Evolutionary conservation across 2,113 vertebrate genomes (phyloP), one percentile per base, ranked within the genome.

Genomic region (Pimephales promelas): DNA sequence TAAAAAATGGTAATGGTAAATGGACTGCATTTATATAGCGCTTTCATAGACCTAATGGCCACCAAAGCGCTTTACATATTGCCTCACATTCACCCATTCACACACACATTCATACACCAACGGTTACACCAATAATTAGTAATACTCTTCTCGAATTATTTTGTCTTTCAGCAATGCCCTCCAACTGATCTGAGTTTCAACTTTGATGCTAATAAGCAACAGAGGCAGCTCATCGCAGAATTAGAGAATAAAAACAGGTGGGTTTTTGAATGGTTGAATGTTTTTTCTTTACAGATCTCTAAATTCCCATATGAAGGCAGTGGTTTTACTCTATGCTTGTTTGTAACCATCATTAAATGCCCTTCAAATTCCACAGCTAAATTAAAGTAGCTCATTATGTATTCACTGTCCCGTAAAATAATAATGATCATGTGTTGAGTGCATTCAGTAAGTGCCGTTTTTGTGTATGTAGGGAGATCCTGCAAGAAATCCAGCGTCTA

Each of bases 191-290:
- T 96, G 92, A 91, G 92, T 16, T 98, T 98, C 90, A 97, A 93
- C 93, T 97, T 98, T 0, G 97, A 99, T 86, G 97, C 96, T 88
- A 99, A 97, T 84, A 98, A 96, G 83, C 98, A 99, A 6, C 98
- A 98, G 86, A 93, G 97, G 22, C 97, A 98, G 90, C 96, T 99
- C 91, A 99, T 99, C 18, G 96, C 97, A 1, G 98, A 99, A 92
- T 94, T 99, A 91, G 97, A 99, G 88, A 99, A 96, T 91, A 99
- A 99, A 91, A 99, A 99, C 94, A 96, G 98, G 97, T 98, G 83
- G 16, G 0, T 82, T 36, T 71, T 34, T n/a, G 36, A 34, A 13
- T 18, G 28, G 74, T 20, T 18, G 2, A 6, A 13, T 22, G 4
- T 5, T 20, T 24, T 2, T 72, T 59, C 68, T 31, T 43, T 73